Base-by-base conservation (phyloP, 2,888 invertebrate species). In the Drosophila pseudotakahashii region DNA sequence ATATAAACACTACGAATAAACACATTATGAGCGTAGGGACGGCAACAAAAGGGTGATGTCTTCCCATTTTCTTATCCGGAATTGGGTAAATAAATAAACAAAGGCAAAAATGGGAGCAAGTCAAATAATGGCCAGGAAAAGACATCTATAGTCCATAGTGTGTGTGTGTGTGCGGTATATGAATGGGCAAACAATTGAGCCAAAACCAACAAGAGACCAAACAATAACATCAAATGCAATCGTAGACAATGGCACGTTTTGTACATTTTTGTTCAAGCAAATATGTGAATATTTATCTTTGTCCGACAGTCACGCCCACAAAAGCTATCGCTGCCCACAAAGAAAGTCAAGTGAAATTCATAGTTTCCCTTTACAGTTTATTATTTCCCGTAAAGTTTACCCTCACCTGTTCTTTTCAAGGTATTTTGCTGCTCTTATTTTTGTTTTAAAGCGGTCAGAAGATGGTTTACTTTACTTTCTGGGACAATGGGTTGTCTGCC, bases 71-170 rank as follows among this genome's bases (percentile, higher is more conserved):
- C 23, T 7, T 23, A 10, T 30, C 39, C 23, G 34, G 60, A 76
- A 70, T 64, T 69, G 68, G 62, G 77, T 73, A 86, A 88, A 83
- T 81, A 88, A 88, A 86, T 74, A 81, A 82, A 82, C 81, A 77
- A 19, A 53, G 68, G 58, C 68, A 63, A 70, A 68, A 77, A 68
- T 64, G 69, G 68, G 58, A 64, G 60, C 59, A 70, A 77, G 60
- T 59, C 75, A 77, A 88, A 86, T 81, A 88, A 77, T 58, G 58
- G 62, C 50, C 62, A 69, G 61, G 53, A 68, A 47, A 36, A 64
- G 48, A 47, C 72, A 53, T 53, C 19, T 19, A 19, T 19, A 14
- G 19, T 50, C 59, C 14, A 19, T 32, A 13, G 16, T 45, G 19
- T 68, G 42, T 41, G 30, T 51, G 13, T 37, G 14, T 69, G 52